Percentiles rank a stretch among this genome's conserved stretches.
These are phyloP conservation scores for Chrysemys picta DNA, from an alignment of 2,113 vertebrate species.

Conservation along the genomic window DNA sequence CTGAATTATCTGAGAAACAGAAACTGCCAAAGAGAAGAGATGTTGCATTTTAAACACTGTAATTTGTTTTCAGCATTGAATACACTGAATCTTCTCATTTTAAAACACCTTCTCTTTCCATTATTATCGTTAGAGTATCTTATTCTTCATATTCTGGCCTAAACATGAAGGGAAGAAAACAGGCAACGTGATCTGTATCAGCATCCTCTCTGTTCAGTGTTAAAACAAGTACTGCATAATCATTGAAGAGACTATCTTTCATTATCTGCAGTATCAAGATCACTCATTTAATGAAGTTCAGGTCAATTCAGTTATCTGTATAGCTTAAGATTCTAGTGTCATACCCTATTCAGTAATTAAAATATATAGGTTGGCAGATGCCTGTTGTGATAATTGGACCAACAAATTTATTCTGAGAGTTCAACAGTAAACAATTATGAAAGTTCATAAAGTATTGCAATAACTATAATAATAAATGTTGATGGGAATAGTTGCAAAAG, in stretches of 20 bases:
- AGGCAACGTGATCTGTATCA: accelerated
- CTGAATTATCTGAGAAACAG: constrained; percentile 11
- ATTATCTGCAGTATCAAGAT: background rate
- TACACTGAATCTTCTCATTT: background rate
- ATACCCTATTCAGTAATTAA: background rate
- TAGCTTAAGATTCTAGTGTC: background rate
- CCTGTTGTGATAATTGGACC: too few species aligned
- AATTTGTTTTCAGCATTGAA: background rate
- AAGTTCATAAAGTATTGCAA: background rate
- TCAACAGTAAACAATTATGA: background rate
- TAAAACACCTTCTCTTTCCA: background rate
- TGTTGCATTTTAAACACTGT: background rate
- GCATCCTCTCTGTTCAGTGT: background rate
- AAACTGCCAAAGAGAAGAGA: background rate
- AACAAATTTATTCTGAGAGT: background rate
- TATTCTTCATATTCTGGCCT: background rate
- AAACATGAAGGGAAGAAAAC: background rate
- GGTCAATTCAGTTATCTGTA: background rate
- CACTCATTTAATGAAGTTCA: background rate
- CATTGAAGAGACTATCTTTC: background rate
- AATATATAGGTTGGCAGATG: background rate
- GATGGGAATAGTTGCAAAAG: background rate
- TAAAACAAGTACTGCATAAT: background rate
- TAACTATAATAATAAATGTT: background rate
- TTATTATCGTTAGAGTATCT: background rate